Evolutionary conservation across 2,888 invertebrate species (phyloP), one percentile per base, ranked within the genome.

Genomic region (Apodemia mormo): DNA sequence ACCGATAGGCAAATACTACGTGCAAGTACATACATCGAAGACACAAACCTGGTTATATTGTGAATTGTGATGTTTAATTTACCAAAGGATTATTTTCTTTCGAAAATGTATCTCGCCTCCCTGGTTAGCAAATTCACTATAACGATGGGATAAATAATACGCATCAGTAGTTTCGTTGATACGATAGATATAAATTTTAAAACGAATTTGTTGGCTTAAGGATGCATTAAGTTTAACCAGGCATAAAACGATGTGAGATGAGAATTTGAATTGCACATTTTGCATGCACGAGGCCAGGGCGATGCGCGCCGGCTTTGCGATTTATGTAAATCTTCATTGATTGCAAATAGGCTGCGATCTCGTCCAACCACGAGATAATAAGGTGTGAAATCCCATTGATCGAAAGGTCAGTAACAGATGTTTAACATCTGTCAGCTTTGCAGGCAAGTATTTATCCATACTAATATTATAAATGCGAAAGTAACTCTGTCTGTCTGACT

Each of bases 291-390:
- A 81, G 81, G 79, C 76, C 78, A 76, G 73, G 71, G 76, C 75
- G 78, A 82, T 83, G 83, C 82, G 80, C 78, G 80, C 78, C 78
- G 78, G 77, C 80, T 81, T 80, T 82, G 83, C 81, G 83, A 78
- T 86, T 87, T 89, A 92, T 90, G 89, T 79, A 82, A 90, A 92
- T 90, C 79, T 82, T 82, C 81, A 90, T 89, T 91, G 85, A 92
- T 91, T 92, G 90, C 87, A 91, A 92, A 92, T 92, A 81, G 79
- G 84, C 82, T 82, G 79, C 76, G 81, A 87, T 86, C 83, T 83
- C 81, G 81, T 83, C 79, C 81, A 81, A 78, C 78, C 79, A 79
- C 73, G 78, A 79, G 80, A 80, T 82, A 81, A 85, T 82, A 81
- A 85, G 84, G 83, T 77, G 80, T 76, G 82, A 80, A 76, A 78